phyloP scores from a whole-genome alignment of 2,888 invertebrate genomes.

The Argyresthia goedartella region DNA sequence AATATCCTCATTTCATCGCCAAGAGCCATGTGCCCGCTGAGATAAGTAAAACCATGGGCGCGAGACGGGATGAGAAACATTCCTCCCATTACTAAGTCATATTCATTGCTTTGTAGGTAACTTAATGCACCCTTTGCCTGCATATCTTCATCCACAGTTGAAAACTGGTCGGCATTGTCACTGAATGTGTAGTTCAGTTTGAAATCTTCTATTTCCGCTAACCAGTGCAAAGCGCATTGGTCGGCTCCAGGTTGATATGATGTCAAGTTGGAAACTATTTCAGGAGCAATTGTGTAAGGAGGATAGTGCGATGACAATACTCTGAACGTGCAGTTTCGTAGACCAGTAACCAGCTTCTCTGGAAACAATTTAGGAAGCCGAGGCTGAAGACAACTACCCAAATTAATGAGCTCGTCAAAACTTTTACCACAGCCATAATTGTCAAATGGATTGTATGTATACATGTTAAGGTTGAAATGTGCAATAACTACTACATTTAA shows the following conservation, averaged over 20 bases:
- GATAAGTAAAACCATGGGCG: slow-evolving; percentile 22
- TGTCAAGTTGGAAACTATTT: background rate
- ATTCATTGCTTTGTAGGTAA: slow-evolving; percentile 16
- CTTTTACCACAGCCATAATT: background rate
- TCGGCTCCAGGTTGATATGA: slow-evolving; percentile 15
- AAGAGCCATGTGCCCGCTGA: slow-evolving; percentile 25
- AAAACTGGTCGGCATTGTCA: slow-evolving; percentile 15
- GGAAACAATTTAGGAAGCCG: background rate
- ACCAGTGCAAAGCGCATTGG: slow-evolving; percentile 20
- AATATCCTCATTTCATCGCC: slow-evolving; percentile 26
- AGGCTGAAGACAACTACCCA: background rate
- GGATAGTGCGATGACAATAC: background rate
- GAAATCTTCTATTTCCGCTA: slow-evolving; percentile 29
- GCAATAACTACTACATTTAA: background rate
- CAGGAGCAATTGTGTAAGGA: background rate
- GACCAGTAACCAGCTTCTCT: background rate
- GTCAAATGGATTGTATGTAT: slow-evolving; percentile 1
- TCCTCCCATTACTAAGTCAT: slow-evolving; percentile 21
- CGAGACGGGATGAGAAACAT: slow-evolving; percentile 19
- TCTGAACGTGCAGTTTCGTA: slow-evolving; percentile 1
- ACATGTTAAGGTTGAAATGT: background rate
- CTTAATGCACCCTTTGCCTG: slow-evolving; percentile 21
- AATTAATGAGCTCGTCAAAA: background rate
- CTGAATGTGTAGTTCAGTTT: slow-evolving; percentile 24
- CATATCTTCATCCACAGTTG: slow-evolving; percentile 15